Conservation (phyloP, 1,140 invertebrate genomes). For the Arion vulgaris region DNA sequence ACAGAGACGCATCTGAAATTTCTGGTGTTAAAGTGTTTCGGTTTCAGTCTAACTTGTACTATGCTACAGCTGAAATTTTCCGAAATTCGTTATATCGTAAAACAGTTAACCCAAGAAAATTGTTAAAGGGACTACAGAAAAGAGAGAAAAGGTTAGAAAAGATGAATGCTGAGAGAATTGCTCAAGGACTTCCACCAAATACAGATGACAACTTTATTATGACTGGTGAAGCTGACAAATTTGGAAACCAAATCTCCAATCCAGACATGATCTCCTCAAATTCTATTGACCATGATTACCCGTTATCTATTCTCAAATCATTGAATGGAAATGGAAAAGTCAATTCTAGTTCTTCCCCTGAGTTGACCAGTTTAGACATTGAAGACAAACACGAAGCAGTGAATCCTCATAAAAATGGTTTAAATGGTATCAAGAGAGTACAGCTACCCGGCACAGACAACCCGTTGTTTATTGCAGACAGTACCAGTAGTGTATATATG, state of each 20-base stretch:
- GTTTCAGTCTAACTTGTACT: constrained; percentile 74
- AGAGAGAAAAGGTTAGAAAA: constrained; percentile 50
- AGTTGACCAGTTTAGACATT: background rate
- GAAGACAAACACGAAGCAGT: background rate
- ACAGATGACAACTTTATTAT: constrained; percentile 28
- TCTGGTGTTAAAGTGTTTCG: constrained; percentile 72
- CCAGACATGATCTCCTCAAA: background rate
- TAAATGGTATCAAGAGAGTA: constrained; percentile 31
- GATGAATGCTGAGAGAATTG: constrained; percentile 35
- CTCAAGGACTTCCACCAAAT: constrained; percentile 35
- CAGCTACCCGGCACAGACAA: constrained; percentile 48
- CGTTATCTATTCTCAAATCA: background rate
- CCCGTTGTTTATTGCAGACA: constrained; percentile 41
- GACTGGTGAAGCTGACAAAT: constrained; percentile 29
- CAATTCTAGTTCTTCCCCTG: background rate
- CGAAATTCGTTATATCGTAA: constrained; percentile 60
- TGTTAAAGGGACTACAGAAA: constrained; percentile 63
- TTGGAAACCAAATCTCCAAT: background rate
- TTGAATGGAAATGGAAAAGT: background rate
- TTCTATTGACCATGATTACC: background rate
- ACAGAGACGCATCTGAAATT: constrained; percentile 35
- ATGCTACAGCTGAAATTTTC: constrained; percentile 74
- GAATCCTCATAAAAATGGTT: background rate
- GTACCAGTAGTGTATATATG: background rate
- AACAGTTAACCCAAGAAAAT: constrained; percentile 61